Base-by-base conservation (phyloP, 2,113 vertebrate species). In the Siniperca chuatsi region DNA sequence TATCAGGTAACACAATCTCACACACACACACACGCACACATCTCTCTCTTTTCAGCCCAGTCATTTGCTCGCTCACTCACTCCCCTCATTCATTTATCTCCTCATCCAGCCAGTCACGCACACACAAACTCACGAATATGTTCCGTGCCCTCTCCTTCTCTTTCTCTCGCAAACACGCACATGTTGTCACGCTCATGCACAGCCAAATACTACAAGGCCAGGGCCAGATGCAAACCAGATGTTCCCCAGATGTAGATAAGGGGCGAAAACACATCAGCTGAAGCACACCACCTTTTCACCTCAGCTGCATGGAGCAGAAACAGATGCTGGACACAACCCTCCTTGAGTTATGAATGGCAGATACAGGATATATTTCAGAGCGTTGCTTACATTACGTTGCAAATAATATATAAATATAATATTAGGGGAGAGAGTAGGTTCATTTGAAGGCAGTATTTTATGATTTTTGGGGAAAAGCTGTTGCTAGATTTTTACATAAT, bases 201-300 rank as follows among this genome's bases (percentile, higher is more conserved):
- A 55, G 33, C 70, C n/a, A n/a, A 33, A 57, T 73, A 70, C 62
- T 57, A 48, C 86, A 65, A 23, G 46, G 60, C n/a, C 65, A 7
- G 12, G 25, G 61, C 79, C 89, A 87, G 93, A 95, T 91, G 91
- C 50, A 92, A 94, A 92, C 83, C 93, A 95, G 93, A 93, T 91
- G 90, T 89, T 75, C 48, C 37, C 78, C 90, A 93, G 89, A 92
- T 92, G 91, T 29, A 85, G 89, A 93, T 90, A 92, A 81, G 78
- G 75, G 75, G 33, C 4, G 15, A 86, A 81, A 91, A 77, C 81
- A 87, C 84, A 89, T 87, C 91, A 92, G 91, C 90, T 93, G 92
- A 81, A 87, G 85, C 0, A 13, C 65, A 67, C 35, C 78, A 87
- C 91, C 82, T 92, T 83, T 92, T 88, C 85, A 85, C 82, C 87